Base-by-base conservation (phyloP, 30 jellyfish, hydroid and myxozoan species). In the Rhopilema esculentum region DNA sequence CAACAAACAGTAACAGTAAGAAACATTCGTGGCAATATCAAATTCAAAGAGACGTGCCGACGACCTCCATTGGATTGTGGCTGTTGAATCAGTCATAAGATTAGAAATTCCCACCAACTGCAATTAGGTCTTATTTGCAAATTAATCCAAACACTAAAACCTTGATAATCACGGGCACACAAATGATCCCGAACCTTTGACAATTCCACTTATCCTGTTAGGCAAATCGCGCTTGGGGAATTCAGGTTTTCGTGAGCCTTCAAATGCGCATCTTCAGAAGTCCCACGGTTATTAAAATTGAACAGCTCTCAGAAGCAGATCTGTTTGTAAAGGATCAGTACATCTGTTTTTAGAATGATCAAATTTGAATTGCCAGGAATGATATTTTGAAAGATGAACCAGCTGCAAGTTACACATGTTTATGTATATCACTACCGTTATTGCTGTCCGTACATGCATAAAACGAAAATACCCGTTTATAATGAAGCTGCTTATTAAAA, bases 51-150 rank as follows among this genome's bases (percentile, higher is more conserved):
- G 80, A 73, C 30, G 69, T 73, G 69, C 84, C 84, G 84, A 73
- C 69, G 27, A n/a, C 12, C 12, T 40, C 57, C 12, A 40, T 40
- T 40, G 6, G 57, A 40, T 40, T 40, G 57, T 40, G 57, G 57
- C 57, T 12, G 57, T 12, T 40, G 57, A 40, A 2, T 40, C 57
- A 40, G 57, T 40, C 57, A 40, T 40, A 20, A 73, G 84, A 73
- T 73, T 73, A 73, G 65, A 73, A 33, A 15, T 73, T 73, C 84
- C 84, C 84, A 73, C 84, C 21, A 66, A 28, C 27, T 19, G 84
- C 25, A 25, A 27, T 8, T 22, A 29, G 51, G 25, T 12, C 51
- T 32, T 31, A 40, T 73, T 73, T 73, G 48, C 32, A 16, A 19
- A 8, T 40, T 73, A 73, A 73, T 73, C 84, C 84, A 33, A 73